A percentile compares a stretch with the other conserved stretches of the same genome.
phyloP scores from a whole-genome alignment of 2,113 vertebrate species.

The Rhegmatorhina hoffmannsi region DNA sequence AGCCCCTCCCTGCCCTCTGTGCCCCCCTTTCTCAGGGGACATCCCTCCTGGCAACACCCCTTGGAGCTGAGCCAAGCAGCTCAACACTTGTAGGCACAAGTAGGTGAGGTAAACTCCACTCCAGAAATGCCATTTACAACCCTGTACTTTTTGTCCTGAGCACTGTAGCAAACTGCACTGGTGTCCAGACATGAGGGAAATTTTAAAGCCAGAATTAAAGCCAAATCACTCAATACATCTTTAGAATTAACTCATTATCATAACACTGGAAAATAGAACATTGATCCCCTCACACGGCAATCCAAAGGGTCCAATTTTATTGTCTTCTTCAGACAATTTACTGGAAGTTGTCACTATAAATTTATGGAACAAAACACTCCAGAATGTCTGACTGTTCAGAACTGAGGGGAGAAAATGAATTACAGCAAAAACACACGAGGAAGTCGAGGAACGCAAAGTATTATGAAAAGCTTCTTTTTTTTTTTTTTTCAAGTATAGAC shows the following conservation, averaged over 20 bases:
- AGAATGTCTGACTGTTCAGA: background rate
- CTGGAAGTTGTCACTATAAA: constrained; percentile 23
- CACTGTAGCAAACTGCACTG: background rate
- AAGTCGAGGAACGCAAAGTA: background rate
- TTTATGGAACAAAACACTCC: constrained; percentile 7
- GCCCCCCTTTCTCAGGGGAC: background rate
- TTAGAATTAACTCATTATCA: constrained; percentile 66
- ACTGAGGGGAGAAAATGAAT: background rate
- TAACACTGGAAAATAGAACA: constrained; percentile 65
- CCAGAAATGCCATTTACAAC: background rate
- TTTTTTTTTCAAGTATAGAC: background rate
- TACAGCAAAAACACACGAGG: background rate
- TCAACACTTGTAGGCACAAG: background rate
- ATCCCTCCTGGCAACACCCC: background rate
- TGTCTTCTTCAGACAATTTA: constrained; percentile 51
- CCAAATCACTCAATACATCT: constrained; percentile 57
- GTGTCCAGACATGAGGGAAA: constrained; percentile 51
- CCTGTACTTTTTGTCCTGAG: background rate
- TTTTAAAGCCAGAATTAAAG: constrained; percentile 54
- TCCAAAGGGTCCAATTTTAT: constrained; percentile 50
- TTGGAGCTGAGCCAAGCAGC: background rate
- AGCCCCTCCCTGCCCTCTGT: background rate
- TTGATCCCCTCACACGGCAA: constrained; percentile 52
- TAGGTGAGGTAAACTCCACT: background rate
- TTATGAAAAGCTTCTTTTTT: background rate